A percentile compares a stretch with the other conserved stretches of the same genome.
These are phyloP conservation scores for Drosophila eohydei DNA, from an alignment of 2,888 invertebrate species.

Conservation along the genomic window DNA sequence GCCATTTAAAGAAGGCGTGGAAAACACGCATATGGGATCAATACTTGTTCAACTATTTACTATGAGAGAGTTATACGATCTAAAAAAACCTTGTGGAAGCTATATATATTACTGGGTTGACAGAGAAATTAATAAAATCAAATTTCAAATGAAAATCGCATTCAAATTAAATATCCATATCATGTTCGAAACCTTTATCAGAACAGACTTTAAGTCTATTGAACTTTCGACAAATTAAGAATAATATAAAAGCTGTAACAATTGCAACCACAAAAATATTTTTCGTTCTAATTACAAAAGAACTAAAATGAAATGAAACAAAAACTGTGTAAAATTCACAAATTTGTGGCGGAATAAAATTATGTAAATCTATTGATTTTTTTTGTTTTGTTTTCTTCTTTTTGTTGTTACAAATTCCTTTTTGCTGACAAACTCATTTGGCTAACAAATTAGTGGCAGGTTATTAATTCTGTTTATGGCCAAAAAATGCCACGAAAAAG, in stretches of 20 bases:
- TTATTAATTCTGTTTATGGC: conserved; percentile 55
- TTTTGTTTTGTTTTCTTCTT: background rate
- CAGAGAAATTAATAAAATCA: no score
- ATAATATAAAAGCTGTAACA: background rate
- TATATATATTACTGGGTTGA: no score
- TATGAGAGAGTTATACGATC: no score
- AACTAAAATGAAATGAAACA: background rate
- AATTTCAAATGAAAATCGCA: background rate
- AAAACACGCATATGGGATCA: no score
- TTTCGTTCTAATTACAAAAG: background rate
- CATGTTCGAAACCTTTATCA: no score
- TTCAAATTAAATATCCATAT: background rate
- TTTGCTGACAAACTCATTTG: conserved; percentile 39
- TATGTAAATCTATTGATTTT: conserved; percentile 42
- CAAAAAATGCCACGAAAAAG: conserved; percentile 14
- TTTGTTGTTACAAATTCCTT: conserved; percentile 7
- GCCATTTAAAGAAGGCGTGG: no score
- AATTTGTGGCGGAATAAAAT: background rate
- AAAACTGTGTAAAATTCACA: background rate
- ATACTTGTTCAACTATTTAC: no score
- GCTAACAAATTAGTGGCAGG: conserved; percentile 31
- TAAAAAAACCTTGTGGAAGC: no score
- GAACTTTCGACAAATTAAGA: background rate
- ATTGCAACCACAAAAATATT: background rate
- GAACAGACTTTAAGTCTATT: background rate